Base-by-base conservation (phyloP, 2,888 invertebrate genomes). In the Pristionchus entomophagus region DNA sequence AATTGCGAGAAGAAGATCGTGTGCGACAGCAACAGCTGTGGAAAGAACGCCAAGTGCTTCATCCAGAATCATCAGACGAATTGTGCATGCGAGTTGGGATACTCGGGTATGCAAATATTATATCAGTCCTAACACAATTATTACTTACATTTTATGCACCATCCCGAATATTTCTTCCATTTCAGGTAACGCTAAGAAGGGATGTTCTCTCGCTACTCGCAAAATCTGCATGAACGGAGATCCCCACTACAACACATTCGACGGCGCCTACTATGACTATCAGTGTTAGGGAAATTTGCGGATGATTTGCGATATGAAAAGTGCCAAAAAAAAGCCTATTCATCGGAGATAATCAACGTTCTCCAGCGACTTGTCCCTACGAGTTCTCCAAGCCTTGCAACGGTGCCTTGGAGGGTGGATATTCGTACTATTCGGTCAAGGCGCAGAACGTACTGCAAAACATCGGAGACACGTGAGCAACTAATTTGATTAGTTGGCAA, bases 1-100 rank as follows among this genome's bases (percentile, higher is more conserved):
- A 95, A 95, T 89, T 97, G 97, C 94, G 95, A 95, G 89, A 89
- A 88, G 65, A 84, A 49, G 38, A 84, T 84, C 65, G 49, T 32
- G 65, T 84, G 83, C 29, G 32, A 62, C 19, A 35, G 62, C 38
- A 65, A 87, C 38, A 78, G 88, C 17, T 91, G 91, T 73, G 91
- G 91, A n/a, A 80, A 86, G 53, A 91, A 91, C 82, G 89, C 91
- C 65, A 38, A 86, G 2, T 91, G 91, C 77, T 90, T 86, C 80
- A 90, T 91, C 41, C 86, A 86, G 6, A 90, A 91, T 82, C 90
- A 90, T 82, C 89, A 90, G 77, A 80, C 88, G 5, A 90, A 90
- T 86, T 91, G 91, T 86, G 87, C 90, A 38, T 91, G 91, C 87
- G 88, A 90, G 62, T 88, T 88, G 19, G 91, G 91, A 84, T 90